Conservation (phyloP, 2,113 vertebrate genomes). For the Ciconia boyciana region DNA sequence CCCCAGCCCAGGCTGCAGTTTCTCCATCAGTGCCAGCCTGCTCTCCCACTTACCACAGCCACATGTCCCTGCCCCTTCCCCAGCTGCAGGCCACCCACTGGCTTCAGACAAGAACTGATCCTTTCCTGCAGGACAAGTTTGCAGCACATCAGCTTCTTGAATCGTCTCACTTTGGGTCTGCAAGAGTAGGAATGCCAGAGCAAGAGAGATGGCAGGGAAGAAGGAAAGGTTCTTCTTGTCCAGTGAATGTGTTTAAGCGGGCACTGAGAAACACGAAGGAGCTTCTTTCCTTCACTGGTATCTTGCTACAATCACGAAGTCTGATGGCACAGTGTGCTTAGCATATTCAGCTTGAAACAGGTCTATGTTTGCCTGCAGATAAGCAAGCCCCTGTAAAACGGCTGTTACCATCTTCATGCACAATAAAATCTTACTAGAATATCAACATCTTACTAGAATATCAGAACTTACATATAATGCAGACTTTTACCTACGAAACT, state of each 20-base stretch:
- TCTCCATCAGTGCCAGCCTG: neutral
- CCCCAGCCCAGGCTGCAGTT: neutral
- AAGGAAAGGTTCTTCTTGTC: neutral
- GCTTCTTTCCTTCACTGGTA: neutral
- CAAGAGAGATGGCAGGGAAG: neutral
- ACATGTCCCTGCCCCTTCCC: neutral
- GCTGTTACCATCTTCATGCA: neutral
- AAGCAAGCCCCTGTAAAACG: neutral
- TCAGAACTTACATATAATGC: neutral
- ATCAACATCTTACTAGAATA: neutral
- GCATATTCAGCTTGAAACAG: neutral
- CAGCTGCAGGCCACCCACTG: neutral
- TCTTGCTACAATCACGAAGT: neutral
- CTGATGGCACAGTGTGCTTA: neutral
- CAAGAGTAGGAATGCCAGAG: neutral
- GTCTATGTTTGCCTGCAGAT: neutral
- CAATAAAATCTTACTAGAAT: neutral
- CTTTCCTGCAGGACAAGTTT: neutral
- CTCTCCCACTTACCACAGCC: rapidly evolving
- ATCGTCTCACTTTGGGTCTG: neutral
- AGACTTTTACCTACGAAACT: neutral
- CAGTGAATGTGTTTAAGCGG: neutral
- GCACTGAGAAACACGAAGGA: neutral
- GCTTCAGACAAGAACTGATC: neutral
- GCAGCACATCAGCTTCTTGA: neutral